Percentiles rank a stretch among this genome's conserved stretches.
These are phyloP conservation scores for Priocnemis perturbator DNA, from an alignment of 2,888 invertebrate species.

Conservation along the genomic window DNA sequence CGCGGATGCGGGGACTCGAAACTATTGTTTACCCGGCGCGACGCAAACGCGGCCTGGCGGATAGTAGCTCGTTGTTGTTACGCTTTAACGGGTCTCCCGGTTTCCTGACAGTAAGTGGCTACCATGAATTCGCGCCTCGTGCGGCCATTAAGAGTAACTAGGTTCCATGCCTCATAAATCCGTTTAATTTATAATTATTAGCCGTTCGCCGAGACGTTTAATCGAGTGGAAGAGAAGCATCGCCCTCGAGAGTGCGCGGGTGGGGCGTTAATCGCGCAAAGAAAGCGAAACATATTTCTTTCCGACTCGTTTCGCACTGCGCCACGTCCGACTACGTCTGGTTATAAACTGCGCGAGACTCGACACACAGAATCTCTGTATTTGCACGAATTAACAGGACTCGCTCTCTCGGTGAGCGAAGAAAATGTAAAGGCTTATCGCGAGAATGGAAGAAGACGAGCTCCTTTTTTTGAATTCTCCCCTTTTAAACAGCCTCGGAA, in stretches of 20 bases:
- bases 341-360: too few relatives aligned
- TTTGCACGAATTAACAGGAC: too few relatives aligned
- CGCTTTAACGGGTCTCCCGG: too few relatives aligned
- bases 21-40: too few relatives aligned
- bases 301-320: conserved; percentile 4
- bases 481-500: too few relatives aligned
- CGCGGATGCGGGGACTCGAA: too few relatives aligned
- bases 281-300: conserved; percentile 31
- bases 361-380: too few relatives aligned
- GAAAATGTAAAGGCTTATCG: not conserved
- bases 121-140: conserved; percentile 18
- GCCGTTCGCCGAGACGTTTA: conserved; percentile 26
- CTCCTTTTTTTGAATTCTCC: too few relatives aligned
- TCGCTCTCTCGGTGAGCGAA: not conserved
- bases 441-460: too few relatives aligned
- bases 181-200: conserved; percentile 45
- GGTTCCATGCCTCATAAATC: conserved; percentile 28
- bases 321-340: not conserved
- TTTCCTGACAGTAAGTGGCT: conserved; percentile 7
- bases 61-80: too few relatives aligned
- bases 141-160: conserved; percentile 23
- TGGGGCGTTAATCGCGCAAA: conserved; percentile 21
- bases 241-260: not conserved
- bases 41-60: not conserved
- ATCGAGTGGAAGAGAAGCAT: conserved; percentile 36